These are phyloP conservation scores for Porites lutea DNA, from an alignment of 64 coral and sea anemone genomes.

Conservation along the genomic window DNA sequence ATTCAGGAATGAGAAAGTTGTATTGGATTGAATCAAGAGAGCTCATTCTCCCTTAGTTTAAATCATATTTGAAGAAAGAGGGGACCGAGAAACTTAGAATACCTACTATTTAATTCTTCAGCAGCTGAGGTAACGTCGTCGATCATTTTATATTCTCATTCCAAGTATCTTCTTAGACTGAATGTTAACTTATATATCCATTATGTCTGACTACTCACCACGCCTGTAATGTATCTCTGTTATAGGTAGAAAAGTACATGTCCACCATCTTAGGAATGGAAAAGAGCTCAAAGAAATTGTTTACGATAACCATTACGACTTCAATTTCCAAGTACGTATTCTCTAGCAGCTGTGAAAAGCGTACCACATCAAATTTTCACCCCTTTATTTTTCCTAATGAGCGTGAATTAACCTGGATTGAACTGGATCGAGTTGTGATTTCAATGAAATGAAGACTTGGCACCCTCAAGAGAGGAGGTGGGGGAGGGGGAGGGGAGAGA, in stretches of 20 bases:
- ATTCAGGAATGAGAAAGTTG: too few species aligned
- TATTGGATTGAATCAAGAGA: too few species aligned
- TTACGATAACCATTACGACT: slow-evolving; percentile 42
- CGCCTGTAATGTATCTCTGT: background rate
- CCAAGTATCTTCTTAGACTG: too few species aligned
- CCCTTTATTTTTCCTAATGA: background rate
- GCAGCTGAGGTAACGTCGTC: too few species aligned
- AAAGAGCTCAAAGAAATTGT: slow-evolving; percentile 32
- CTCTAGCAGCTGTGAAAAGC: background rate
- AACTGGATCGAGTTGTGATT: background rate
- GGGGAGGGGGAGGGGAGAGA: background rate
- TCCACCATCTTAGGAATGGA: slow-evolving; percentile 33
- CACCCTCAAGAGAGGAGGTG: background rate
- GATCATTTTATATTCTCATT: too few species aligned
- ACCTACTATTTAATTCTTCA: too few species aligned
- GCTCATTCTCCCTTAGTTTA: too few species aligned
- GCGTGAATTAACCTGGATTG: background rate
- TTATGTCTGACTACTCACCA: background rate
- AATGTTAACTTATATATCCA: too few species aligned
- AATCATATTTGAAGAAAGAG: too few species aligned
- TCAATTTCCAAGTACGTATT: slow-evolving; percentile 30
- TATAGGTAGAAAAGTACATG: background rate
- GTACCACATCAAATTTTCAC: background rate
- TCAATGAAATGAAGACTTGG: too few species aligned
- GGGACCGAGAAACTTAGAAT: too few species aligned